Evolutionary conservation across 2,888 invertebrate genomes (phyloP).

Genomic region (Monopis laevigella): DNA sequence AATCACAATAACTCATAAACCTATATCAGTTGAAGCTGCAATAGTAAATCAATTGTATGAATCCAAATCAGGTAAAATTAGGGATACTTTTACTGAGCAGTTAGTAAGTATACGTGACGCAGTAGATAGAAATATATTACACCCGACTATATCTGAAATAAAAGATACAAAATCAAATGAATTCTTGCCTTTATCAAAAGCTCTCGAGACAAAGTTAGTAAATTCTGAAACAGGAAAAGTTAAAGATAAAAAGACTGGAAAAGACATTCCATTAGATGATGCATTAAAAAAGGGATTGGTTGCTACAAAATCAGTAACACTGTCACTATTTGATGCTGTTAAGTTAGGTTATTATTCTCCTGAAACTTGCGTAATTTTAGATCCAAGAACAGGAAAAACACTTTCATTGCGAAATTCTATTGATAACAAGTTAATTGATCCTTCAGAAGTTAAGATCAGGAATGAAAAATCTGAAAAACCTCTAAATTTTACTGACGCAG

Average conservation of each 20-base stretch:
- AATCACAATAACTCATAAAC: conserved; percentile 73
- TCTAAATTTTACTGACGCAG: conserved; percentile 75
- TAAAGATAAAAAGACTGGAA: conserved; percentile 76
- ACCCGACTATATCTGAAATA: conserved; percentile 82
- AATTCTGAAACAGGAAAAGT: conserved; percentile 76
- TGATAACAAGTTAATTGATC: conserved; percentile 75
- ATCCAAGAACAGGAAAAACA: conserved; percentile 79
- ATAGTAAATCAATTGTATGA: conserved; percentile 76
- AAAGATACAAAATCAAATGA: conserved; percentile 79
- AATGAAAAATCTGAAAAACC: conserved; percentile 75
- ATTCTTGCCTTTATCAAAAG: conserved; percentile 78
- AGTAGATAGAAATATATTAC: conserved; percentile 80
- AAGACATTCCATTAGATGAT: conserved; percentile 73
- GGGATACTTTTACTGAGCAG: conserved; percentile 77
- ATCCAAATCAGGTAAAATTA: conserved; percentile 73
- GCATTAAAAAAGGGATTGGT: conserved; percentile 77
- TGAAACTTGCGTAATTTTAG: conserved; percentile 76
- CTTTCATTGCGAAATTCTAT: conserved; percentile 82
- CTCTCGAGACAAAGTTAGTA: conserved; percentile 74
- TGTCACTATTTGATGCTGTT: conserved; percentile 78
- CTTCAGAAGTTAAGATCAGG: conserved; percentile 75
- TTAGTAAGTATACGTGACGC: conserved; percentile 79
- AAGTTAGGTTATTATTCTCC: conserved; percentile 81
- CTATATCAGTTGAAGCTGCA: conserved; percentile 83
- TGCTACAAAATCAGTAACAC: conserved; percentile 74